Conservation (phyloP, 2,113 vertebrate genomes). For the Tangachromis dhanisi region DNA sequence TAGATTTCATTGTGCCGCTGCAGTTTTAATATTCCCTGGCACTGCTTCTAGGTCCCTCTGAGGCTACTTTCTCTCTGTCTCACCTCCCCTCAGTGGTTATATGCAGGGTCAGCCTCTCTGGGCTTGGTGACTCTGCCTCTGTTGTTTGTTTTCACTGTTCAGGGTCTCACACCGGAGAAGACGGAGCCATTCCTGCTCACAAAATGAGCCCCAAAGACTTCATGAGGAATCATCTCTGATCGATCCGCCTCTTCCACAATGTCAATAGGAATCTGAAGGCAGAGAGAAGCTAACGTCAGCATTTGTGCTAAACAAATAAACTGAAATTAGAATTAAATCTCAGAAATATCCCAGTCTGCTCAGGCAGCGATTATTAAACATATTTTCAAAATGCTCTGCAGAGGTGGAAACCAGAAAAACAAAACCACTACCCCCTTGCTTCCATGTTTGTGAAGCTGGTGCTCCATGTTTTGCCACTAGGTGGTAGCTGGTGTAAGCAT, state of each 20-base stretch:
- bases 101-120: neutral
- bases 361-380: neutral
- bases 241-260: conserved; percentile 58
- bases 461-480: conserved; percentile 15
- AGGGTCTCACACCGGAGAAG: conserved; percentile 77
- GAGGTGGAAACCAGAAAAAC: neutral
- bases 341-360: neutral
- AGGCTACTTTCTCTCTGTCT: neutral
- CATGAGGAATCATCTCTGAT: conserved; percentile 97
- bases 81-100: neutral
- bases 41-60: neutral
- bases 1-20: conserved; percentile 88
- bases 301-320: neutral
- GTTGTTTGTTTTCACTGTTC: conserved; percentile 70
- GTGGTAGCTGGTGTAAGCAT: neutral
- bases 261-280: conserved; percentile 53
- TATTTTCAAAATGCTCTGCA: neutral
- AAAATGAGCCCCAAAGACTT: conserved; percentile 84
- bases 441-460: neutral
- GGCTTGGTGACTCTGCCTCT: conserved; percentile 45
- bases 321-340: neutral
- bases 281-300: conserved; percentile 5
- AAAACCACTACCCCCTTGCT: neutral
- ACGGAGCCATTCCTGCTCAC: conserved; percentile 82
- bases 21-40: neutral